These are phyloP conservation scores for Myzus persicae DNA, from an alignment of 1,140 invertebrate genomes.

Conservation along the genomic window DNA sequence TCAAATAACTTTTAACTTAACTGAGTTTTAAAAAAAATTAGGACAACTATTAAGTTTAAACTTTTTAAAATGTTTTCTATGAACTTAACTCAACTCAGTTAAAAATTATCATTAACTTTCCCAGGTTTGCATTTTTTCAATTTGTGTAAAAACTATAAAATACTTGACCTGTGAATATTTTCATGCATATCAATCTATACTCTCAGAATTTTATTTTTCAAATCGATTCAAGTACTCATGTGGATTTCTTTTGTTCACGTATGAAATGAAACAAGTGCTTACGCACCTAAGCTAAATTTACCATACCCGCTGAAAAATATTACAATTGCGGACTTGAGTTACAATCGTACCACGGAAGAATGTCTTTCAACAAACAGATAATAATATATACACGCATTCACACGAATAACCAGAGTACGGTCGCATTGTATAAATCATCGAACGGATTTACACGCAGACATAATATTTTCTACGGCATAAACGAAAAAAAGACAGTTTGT, in stretches of 20 bases:
- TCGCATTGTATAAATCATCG: neutral
- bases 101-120: too few relatives aligned
- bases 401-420: neutral
- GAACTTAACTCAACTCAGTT: too few relatives aligned
- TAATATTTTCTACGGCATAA: neutral
- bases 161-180: neutral
- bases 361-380: neutral
- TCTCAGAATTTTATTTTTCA: neutral
- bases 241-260: neutral
- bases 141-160: neutral
- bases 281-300: neutral
- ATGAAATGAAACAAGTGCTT: neutral
- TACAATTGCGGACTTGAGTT: neutral
- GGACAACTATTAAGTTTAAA: too few relatives aligned
- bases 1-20: too few relatives aligned
- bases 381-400: neutral
- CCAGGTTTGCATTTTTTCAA: neutral
- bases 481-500: slow-evolving; percentile 12
- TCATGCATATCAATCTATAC: neutral
- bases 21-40: too few relatives aligned
- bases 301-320: neutral
- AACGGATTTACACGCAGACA: neutral
- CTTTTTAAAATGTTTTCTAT: too few relatives aligned
- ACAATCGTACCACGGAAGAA: neutral
- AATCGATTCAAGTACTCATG: neutral